Evolutionary conservation across 2,888 invertebrate genomes (phyloP), one percentile per base, ranked within the genome.

Genomic region (Lycocerus yunnanus): DNA sequence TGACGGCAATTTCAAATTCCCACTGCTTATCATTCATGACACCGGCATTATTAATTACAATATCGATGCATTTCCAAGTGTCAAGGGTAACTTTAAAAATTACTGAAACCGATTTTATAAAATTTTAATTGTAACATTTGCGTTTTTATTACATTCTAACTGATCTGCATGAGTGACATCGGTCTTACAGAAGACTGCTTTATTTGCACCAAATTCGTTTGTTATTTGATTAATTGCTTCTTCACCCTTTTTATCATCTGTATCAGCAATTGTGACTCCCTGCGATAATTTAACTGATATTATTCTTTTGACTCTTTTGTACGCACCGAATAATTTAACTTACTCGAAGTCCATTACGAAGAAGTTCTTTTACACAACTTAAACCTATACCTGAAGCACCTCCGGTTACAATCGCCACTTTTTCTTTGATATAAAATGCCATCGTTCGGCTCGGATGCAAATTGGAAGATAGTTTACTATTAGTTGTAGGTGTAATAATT

Each of bases 11-110:
- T 87, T 93, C 91, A 13, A 93, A 87, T 83, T 93, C 93, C 93
- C 93, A 94, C 82, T 93, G 91, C 80, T 92, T 88, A 83, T 94
- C 93, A 84, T 93, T 93, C 91, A 93, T 92, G 59, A 94, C 92
- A 3, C 94, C 94, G 10, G 94, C 94, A 85, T 94, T 94, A 86
- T 94, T 95, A 21, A 90, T 87, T 3, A 91, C 88, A 72, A 91
- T 89, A 78, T 91, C 90, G 2, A 90, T 80, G 5, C 69, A 81
- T 76, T 87, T 87, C 80, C 87, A 88, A 5, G 79, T 81, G 11
- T 82, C 77, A 18, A 85, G 68, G 2, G 86, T 81, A 11, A 83
- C 82, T 60, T 86, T 85, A 21, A 86, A 88, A 5, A 88, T 85
- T 63, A 76, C 87, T 83, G 88, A 87, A 63, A 90, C 24, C 79